Evolutionary conservation across 2,797 vertebrate species (phyloP).

Genomic region (Meriones psammophilus): DNA sequence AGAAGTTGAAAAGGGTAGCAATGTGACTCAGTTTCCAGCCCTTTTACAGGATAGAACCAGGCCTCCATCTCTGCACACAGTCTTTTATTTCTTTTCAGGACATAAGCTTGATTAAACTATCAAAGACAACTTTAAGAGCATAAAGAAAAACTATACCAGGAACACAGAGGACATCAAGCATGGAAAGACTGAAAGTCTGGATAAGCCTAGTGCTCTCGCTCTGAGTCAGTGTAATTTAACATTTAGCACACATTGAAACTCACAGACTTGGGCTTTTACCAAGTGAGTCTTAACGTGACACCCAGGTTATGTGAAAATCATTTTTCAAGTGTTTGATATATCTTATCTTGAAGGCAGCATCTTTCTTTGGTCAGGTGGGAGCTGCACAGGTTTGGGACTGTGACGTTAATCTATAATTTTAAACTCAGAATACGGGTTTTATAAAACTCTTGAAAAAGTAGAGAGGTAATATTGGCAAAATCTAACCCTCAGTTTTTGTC

Average conservation of each 20-base stretch:
- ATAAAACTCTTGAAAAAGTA: background rate
- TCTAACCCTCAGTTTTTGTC: background rate
- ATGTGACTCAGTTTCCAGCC: background rate
- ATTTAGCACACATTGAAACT: background rate
- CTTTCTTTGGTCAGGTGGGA: background rate
- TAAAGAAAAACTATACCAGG: background rate
- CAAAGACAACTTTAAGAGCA: background rate
- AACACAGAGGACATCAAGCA: background rate
- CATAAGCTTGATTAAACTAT: background rate
- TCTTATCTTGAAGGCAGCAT: background rate
- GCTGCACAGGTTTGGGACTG: background rate
- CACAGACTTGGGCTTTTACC: background rate
- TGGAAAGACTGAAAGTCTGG: background rate
- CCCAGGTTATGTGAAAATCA: background rate
- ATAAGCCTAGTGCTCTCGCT: background rate
- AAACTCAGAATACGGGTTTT: background rate
- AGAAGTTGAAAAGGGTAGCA: background rate
- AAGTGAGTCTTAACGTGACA: background rate
- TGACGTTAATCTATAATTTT: background rate
- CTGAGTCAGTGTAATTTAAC: background rate
- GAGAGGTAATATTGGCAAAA: background rate
- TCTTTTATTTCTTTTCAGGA: background rate
- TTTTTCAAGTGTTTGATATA: background rate
- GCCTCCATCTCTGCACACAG: background rate
- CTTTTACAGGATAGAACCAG: background rate